Evolutionary conservation across 2,888 invertebrate species (phyloP), one percentile per base, ranked within the genome.

Genomic region (Pasiphila rectangulata): DNA sequence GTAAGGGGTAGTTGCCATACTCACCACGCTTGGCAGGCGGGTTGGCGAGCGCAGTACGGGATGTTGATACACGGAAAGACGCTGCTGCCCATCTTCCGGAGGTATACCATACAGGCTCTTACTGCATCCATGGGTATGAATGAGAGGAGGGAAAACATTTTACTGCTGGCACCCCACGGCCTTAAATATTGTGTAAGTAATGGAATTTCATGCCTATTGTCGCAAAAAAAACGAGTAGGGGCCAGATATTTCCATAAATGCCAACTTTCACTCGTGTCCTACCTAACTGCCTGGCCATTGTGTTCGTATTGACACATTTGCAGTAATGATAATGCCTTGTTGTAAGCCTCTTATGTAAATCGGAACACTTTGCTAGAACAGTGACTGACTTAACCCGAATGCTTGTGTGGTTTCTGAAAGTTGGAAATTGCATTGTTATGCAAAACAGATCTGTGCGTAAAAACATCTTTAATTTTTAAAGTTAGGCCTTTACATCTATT

Each of bases 311-410:
- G 53, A 48, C 59, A 65, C 59, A 67, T 66, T 68, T 70, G 57
- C 57, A 63, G 58, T 63, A 68, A 67, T 56, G 61, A 72, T 69
- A 67, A 69, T 66, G 64, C 56, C 44, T 37, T 47, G 63, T 56
- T 46, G 63, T 69, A 71, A 73, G 63, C 61, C 58, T 69, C 70
- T 79, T 79, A 76, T 75, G 74, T 69, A 79, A 79, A 80, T 75
- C 54, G 62, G 56, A 58, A 65, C 64, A 73, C 60, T 61, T 64
- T 55, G 58, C 58, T 41, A 55, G 65, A 63, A 48, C 55, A 64
- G 64, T 83, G 83, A 83, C 74, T 75, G 83, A 82, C 64, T 51
- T 59, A 74, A 72, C 71, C 73, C 64, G 61, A 79, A 80, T 79
- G 67, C 59, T 53, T 55, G 54, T 59, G 57, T 27, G 75, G n/a